A percentile compares a stretch with the other conserved stretches of the same genome.
phyloP scores from a whole-genome alignment of 2,888 invertebrate genomes.

The Nomada ruficornis region DNA sequence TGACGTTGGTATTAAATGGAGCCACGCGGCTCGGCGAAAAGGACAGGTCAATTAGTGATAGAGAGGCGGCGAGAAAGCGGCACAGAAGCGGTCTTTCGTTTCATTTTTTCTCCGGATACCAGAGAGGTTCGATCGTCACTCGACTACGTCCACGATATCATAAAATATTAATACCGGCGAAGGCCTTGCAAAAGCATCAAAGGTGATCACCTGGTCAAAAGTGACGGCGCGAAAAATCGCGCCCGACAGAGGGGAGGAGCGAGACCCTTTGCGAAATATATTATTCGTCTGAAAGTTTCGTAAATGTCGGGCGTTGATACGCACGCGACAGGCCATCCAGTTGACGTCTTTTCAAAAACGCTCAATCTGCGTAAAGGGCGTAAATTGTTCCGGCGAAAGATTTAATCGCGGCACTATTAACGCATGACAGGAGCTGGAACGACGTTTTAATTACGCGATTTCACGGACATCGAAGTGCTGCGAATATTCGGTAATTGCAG shows the following conservation, averaged over 20 bases:
- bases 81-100: constrained; percentile 1
- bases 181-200: constrained; percentile 50
- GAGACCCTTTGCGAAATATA: constrained; percentile 42
- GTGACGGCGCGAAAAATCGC: constrained; percentile 51
- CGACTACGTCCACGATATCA: constrained; percentile 60
- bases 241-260: constrained; percentile 31
- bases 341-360: constrained; percentile 20
- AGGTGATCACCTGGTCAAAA: constrained; percentile 45
- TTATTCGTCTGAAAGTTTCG: constrained; percentile 38
- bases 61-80: constrained; percentile 3
- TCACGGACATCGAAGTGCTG: background rate
- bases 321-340: background rate
- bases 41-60: constrained; percentile 57
- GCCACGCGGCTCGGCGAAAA: constrained; percentile 16
- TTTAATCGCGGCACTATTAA: constrained; percentile 31
- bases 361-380: too few species aligned
- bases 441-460: constrained; percentile 12
- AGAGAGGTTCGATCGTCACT: constrained; percentile 19
- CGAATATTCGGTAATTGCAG: background rate
- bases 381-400: constrained; percentile 1
- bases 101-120: constrained; percentile 24
- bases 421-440: background rate
- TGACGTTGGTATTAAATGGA: constrained; percentile 46
- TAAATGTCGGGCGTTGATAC: constrained; percentile 2
- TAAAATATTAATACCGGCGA: constrained; percentile 62